phyloP scores from a whole-genome alignment of 2,113 vertebrate species.

The Hippocampus abdominalis region DNA sequence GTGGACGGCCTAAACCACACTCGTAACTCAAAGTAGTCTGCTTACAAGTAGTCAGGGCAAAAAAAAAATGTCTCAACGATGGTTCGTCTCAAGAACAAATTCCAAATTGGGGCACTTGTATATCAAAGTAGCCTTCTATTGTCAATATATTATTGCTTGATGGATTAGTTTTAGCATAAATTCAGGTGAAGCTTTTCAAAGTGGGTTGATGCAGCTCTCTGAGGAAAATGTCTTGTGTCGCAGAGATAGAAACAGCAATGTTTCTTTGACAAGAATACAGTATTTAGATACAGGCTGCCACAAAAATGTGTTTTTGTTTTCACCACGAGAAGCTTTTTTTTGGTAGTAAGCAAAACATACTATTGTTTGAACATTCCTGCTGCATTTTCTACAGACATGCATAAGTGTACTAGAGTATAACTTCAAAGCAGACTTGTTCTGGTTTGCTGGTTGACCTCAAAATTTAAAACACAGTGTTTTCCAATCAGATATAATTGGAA shows the following conservation, averaged over 20 bases:
- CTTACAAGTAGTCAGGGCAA: too few relatives aligned
- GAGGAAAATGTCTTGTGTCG: not conserved
- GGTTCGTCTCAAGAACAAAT: too few relatives aligned
- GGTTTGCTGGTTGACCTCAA: not conserved
- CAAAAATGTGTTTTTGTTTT: constrained; percentile 6
- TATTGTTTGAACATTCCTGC: not conserved
- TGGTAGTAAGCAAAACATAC: not conserved
- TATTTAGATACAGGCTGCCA: not conserved
- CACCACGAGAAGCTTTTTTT: not conserved
- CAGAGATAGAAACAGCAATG: not conserved
- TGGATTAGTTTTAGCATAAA: too few relatives aligned
- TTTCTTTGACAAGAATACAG: constrained; percentile 3
- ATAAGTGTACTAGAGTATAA: not conserved
- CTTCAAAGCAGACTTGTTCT: not conserved
- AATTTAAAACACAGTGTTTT: not conserved
- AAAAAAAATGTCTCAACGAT: too few relatives aligned
- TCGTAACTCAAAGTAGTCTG: too few relatives aligned
- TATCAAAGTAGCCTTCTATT: too few relatives aligned
- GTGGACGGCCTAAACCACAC: too few relatives aligned
- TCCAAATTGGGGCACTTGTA: too few relatives aligned
- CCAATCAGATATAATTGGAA: not conserved
- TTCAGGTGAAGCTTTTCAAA: not conserved
- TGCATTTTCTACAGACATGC: not conserved
- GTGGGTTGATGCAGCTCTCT: not conserved
- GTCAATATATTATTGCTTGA: too few relatives aligned